Evolutionary conservation across 2,113 vertebrate species (phyloP), one percentile per base, ranked within the genome.

Genomic region (Colinus virginianus): DNA sequence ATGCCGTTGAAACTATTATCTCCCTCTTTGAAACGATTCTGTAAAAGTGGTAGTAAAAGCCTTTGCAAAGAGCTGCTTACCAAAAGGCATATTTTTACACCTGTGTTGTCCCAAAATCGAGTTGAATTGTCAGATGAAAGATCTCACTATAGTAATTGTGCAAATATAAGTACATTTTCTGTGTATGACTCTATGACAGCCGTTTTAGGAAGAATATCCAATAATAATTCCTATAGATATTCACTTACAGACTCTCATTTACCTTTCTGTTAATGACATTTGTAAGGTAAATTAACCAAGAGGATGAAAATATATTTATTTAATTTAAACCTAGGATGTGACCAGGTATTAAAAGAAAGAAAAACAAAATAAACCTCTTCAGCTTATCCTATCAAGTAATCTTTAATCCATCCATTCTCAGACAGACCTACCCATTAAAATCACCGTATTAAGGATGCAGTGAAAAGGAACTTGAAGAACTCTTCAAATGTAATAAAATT

Each of bases 91-190:
- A 22, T 43, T 30, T 77, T 80, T 53, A 62, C 36, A 75, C 53
- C 62, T 81, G 5, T 2, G 9, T 78, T 67, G 7, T 42, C 34
- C 14, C 6, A 3, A 78, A 78, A 34, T 42, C 5, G 84, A 74
- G 23, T 40, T 76, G 14, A 22, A 30, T 80, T 43, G 8, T 2
- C 25, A 75, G 5, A 61, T 4, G 1, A 2, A 84, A 76, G 56
- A n/a, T 20, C 45, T 19, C 2, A 32, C 78, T 48, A 2, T 30
- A 61, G 3, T 0, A 0, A 16, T 13, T 71, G 26, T 78, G 6
- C 3, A 32, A 76, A 21, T 38, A 23, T 40, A 2, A 58, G 14
- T 2, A 68, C 4, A 34, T 53, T 3, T n/a, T n/a, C 62, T 58
- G 12, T 25, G 5, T 76, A 1, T 43, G 22, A 22, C 22, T 49